Base-by-base conservation (phyloP, 1,140 invertebrate species). In the Trichonephila clavipes region DNA sequence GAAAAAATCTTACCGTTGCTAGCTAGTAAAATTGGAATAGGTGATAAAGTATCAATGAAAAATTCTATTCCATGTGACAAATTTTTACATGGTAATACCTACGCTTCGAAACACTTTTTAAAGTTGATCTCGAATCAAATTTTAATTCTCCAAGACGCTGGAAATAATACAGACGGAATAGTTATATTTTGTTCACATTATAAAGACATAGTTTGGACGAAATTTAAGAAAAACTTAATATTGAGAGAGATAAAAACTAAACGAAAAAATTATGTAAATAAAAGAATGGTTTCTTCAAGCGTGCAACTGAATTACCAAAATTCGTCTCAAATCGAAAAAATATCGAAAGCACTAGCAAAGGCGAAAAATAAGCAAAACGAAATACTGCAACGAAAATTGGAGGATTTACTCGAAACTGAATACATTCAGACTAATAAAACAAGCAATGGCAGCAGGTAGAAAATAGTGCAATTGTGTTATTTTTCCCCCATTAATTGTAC, bases 1-100 rank as follows among this genome's bases (percentile, higher is more conserved):
- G 86, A 88, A 40, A 64, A 62, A 40, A 88, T 88, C 10, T 66
- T 88, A 28, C 86, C 86, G 3, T 44, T 88, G 1, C 86, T 88
- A 12, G 16, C 14, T 10, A 40, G 21, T 8, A 88, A 34, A 66
- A 66, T 88, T 21, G 19, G 0, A 64, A 66, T 88, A 34, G 62
- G 86, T 14, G 86, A 88, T 10, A 85, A n/a, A 24, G 0, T 85
- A 12, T 10, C 82, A 19, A 51, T 24, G 12, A 12, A 66, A 88
- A 88, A 88, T 66, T 64, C 19, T 19, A 66, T 88, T 58, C 62
- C 34, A 14, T 88, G 86, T n/a, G 24, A 88, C 40, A 66, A 19
- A 88, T 40, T 88, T 1, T 3, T 28, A n/a, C 19, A 85, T 40
- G 12, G 18, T n/a, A 66, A n/a, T 24, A 40, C 18, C 12, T 24